These are phyloP conservation scores for Gonocerus acuteangulatus DNA, from an alignment of 2,888 invertebrate genomes.

Conservation along the genomic window DNA sequence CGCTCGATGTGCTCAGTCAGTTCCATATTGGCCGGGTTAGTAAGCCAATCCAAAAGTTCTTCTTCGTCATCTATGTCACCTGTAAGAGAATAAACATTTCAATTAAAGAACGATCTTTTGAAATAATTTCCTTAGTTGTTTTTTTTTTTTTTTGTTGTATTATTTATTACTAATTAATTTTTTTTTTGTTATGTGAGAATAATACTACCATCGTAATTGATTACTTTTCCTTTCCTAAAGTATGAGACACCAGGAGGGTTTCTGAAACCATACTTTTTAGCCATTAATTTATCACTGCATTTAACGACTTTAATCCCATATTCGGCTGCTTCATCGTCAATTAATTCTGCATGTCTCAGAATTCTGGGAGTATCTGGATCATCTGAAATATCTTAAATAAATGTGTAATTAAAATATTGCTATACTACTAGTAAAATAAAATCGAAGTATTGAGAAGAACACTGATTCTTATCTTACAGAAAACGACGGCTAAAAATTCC, in stretches of 20 bases:
- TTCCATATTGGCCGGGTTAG: conserved; percentile 90
- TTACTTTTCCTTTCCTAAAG: conserved; percentile 77
- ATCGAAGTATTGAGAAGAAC: no score
- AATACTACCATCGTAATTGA: conserved; percentile 70
- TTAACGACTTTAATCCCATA: conserved; percentile 87
- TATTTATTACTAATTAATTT: neutral
- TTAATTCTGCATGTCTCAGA: conserved; percentile 77
- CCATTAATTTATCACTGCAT: conserved; percentile 80
- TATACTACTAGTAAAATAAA: no score
- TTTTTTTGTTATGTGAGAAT: neutral
- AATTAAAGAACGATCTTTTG: neutral
- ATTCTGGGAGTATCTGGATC: conserved; percentile 71
- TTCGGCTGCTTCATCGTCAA: conserved; percentile 84
- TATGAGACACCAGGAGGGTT: conserved; percentile 86
- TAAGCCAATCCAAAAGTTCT: conserved; percentile 81
- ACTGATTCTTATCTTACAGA: conserved; percentile 75
- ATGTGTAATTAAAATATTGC: neutral
- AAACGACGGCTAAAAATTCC: conserved; percentile 84
- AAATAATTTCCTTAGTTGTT: neutral
- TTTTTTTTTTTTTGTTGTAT: no score
- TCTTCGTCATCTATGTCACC: conserved; percentile 85
- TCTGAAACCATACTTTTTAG: conserved; percentile 84
- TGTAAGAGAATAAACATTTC: conserved; percentile 33
- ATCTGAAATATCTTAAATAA: conserved; percentile 64
- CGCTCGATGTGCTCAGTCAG: conserved; percentile 85